Evolutionary conservation across 2,113 vertebrate genomes (phyloP), one percentile per base, ranked within the genome.

Genomic region (Stegostoma tigrinum): DNA sequence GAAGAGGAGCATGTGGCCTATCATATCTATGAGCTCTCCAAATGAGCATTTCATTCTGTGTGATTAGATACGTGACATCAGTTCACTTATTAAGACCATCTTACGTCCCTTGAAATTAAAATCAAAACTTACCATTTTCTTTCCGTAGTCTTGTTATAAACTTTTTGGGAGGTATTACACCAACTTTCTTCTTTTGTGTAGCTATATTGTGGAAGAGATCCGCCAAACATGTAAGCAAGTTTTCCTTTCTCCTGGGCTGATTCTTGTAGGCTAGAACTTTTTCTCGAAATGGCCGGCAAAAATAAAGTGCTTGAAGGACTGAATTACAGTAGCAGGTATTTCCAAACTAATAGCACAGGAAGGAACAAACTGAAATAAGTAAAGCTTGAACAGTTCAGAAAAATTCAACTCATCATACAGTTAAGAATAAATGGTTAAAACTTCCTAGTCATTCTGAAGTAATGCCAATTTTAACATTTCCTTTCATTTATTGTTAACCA

Each of bases 241-340:
- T 98, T 96, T 98, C 98, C 95, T 98, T 98, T 96, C 98, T 98
- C 78, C 98, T 97, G 27, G 98, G 98, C 95, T 98, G 98, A 96
- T 97, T 98, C 96, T 98, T 98, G 97, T 98, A 98, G 0, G 98
- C 98, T 91, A 98, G 97, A 96, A 98, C 98, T 96, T 98, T 98
- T 96, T 98, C 98, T 96, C 98, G 98, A 97, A 98, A 98, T 17
- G 98, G 98, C 96, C 98, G 98, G 97, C 98, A 98, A 96, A 98
- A 98, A 97, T 99, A 99, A 97, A 99, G 98, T 97, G 99, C 98
- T 97, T 99, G 99, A 96, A 98, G 98, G 97, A 99, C 99, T 34
- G 99, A 99, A 97, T 99, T 99, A 97, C 99, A 99, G 98, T 99
- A 99, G 98, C 99, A 99, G 96, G 99, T 99, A 97, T 99, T 99